Conservation (phyloP, 1,140 invertebrate genomes). For the Sinonovacula constricta region DNA sequence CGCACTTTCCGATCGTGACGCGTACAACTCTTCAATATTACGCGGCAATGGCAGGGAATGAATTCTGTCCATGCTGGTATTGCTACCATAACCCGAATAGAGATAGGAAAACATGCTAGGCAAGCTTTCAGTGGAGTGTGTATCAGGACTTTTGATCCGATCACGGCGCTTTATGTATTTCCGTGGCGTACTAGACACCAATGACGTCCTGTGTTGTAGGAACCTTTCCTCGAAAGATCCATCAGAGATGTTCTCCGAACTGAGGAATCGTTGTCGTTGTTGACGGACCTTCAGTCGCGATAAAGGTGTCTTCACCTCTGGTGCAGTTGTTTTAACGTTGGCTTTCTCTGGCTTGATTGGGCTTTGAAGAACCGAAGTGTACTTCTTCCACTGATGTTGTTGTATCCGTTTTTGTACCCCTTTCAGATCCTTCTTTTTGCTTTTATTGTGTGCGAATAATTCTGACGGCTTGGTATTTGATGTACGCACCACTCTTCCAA, state of each 20-base stretch:
- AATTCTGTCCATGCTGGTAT: slow-evolving; percentile 27
- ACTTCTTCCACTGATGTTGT: slow-evolving; percentile 38
- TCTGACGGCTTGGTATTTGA: slow-evolving; percentile 54
- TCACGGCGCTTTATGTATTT: slow-evolving; percentile 50
- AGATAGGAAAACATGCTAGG: slow-evolving; percentile 15
- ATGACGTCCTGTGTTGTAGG: slow-evolving; percentile 58
- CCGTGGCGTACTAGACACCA: slow-evolving; percentile 41
- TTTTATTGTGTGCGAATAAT: not conserved
- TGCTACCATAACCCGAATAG: slow-evolving; percentile 28
- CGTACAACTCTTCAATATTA: slow-evolving; percentile 42
- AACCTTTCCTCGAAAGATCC: slow-evolving; percentile 56
- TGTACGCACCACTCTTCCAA: slow-evolving; percentile 47
- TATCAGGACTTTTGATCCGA: slow-evolving; percentile 56
- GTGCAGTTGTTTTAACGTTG: slow-evolving; percentile 27
- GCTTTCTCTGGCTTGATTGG: slow-evolving; percentile 48
- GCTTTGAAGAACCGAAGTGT: slow-evolving; percentile 56
- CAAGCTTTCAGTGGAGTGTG: slow-evolving; percentile 52
- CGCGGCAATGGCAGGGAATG: slow-evolving; percentile 39
- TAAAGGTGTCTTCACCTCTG: slow-evolving; percentile 42
- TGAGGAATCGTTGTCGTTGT: slow-evolving; percentile 65
- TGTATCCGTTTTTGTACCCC: slow-evolving; percentile 50
- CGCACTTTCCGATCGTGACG: slow-evolving; percentile 34
- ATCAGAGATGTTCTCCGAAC: slow-evolving; percentile 63
- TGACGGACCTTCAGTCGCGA: slow-evolving; percentile 64
- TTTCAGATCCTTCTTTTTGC: slow-evolving; percentile 23